Base-by-base conservation (phyloP, 2,888 invertebrate species). In the Spialia ferax region DNA sequence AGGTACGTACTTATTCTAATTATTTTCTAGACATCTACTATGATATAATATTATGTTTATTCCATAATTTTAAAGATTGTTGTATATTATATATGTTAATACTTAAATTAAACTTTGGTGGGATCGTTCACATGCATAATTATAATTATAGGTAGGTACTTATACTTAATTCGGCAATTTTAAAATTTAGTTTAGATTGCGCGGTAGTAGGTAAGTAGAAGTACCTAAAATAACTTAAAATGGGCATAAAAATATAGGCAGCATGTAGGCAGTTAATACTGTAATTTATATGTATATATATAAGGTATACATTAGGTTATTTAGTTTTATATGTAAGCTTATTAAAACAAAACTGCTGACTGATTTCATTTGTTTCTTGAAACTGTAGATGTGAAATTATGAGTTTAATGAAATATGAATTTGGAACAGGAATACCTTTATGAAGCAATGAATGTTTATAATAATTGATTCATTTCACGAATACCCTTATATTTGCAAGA, bases 71-170 rank as follows among this genome's bases (percentile, higher is more conserved):
- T 26, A 70, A 54, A 70, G 52, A 48, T 67, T 62, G 59, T 61
- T 57, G 50, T 55, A 70, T 54, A 86, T n/a, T n/a, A 35, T 54
- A 70, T 59, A 86, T 81, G 86, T 89, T 91, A 86, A 87, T 74
- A 80, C 91, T 91, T 91, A 92, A 79, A 80, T 89, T 93, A 93
- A 88, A 79, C 93, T 93, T 93, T 93, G 93, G 93, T 93, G 93
- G 93, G 93, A 93, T 93, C 88, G 66, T 66, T 66, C 66, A 66
- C 66, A 60, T 66, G 66, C 52, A 32, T 60, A n/a, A n/a, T n/a
- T n/a, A n/a, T n/a, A n/a, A 3, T 23, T 65, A 50, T 64, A 64
- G 65, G n/a, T n/a, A n/a, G n/a, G n/a, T n/a, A n/a, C n/a, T n/a
- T n/a, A n/a, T n/a, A n/a, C n/a, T n/a, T n/a, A n/a, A n/a, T 65